Conservation (phyloP, 2,113 vertebrate species). For the Oreotragus oreotragus region DNA sequence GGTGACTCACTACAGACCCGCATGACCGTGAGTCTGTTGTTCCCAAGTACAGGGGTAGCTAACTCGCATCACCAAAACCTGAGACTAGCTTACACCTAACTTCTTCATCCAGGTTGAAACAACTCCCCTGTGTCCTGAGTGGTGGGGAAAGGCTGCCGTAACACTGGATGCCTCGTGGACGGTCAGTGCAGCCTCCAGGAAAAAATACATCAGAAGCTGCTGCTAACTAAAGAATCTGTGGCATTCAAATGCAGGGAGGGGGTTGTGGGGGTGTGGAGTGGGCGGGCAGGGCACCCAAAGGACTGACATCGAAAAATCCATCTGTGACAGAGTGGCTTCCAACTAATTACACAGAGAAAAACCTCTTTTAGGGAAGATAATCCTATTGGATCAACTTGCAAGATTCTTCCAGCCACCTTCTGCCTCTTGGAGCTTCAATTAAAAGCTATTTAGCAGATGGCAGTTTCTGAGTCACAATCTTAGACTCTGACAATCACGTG, state of each 20-base stretch:
- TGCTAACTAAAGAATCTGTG: not conserved
- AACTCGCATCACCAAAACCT: not conserved
- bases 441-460: conserved; percentile 73
- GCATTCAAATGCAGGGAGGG: not conserved
- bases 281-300: not conserved
- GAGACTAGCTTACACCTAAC: not conserved
- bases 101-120: not conserved
- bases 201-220: not conserved
- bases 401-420: conserved; percentile 66
- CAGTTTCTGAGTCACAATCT: conserved; percentile 74
- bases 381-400: conserved; percentile 60
- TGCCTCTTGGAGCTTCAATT: conserved; percentile 63
- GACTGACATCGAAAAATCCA: not conserved
- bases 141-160: not conserved
- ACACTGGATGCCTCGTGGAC: not conserved
- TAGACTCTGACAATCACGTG: conserved; percentile 69
- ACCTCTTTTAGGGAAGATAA: conserved; percentile 51
- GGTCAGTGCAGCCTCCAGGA: not conserved
- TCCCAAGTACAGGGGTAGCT: not conserved
- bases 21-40: not conserved
- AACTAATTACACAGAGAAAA: conserved; percentile 66
- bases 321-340: conserved; percentile 51
- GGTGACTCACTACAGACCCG: not conserved
- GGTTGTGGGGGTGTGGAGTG: not conserved
- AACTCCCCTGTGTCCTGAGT: not conserved